phyloP scores from a whole-genome alignment of 1,140 invertebrate genomes.

The Drosophila hydei region DNA sequence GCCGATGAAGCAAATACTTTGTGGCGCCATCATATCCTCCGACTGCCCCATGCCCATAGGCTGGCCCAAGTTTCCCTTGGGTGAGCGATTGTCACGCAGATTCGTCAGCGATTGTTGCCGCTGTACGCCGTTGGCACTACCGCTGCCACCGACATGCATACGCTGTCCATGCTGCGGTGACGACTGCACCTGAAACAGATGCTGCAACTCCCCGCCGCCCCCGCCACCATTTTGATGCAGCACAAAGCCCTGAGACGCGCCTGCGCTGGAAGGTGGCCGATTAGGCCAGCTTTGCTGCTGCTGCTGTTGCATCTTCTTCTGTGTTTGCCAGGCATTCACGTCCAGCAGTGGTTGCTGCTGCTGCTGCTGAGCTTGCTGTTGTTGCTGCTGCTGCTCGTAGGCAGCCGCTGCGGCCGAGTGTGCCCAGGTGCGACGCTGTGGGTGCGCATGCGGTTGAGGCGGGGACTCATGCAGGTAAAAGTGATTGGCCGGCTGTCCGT shows the following conservation, averaged over 20 bases:
- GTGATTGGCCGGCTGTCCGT: constrained; percentile 84
- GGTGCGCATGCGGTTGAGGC: constrained; percentile 84
- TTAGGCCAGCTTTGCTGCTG: constrained; percentile 67
- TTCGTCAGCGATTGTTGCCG: constrained; percentile 80
- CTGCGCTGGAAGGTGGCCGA: constrained; percentile 58
- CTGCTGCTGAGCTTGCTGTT: constrained; percentile 55
- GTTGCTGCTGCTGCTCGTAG: constrained; percentile 82
- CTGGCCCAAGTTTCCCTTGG: constrained; percentile 86
- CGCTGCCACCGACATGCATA: constrained; percentile 22
- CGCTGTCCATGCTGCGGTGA: constrained; percentile 73
- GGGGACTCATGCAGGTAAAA: constrained; percentile 90
- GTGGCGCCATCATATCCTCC: constrained; percentile 87
- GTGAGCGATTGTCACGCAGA: constrained; percentile 77
- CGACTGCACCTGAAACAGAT: constrained; percentile 82
- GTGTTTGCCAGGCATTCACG: constrained; percentile 78
- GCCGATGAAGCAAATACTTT: constrained; percentile 96
- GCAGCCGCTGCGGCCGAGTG: constrained; percentile 86
- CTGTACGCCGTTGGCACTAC: constrained; percentile 68
- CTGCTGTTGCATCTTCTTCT: constrained; percentile 67
- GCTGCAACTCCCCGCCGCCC: constrained; percentile 76
- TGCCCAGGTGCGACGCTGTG: constrained; percentile 89
- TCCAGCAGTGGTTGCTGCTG: constrained; percentile 71
- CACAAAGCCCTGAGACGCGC: constrained; percentile 70
- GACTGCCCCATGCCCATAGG: constrained; percentile 79
- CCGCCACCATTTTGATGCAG: constrained; percentile 82